phyloP scores from a whole-genome alignment of 2,113 vertebrate species.

The Salvelinus namaycush region DNA sequence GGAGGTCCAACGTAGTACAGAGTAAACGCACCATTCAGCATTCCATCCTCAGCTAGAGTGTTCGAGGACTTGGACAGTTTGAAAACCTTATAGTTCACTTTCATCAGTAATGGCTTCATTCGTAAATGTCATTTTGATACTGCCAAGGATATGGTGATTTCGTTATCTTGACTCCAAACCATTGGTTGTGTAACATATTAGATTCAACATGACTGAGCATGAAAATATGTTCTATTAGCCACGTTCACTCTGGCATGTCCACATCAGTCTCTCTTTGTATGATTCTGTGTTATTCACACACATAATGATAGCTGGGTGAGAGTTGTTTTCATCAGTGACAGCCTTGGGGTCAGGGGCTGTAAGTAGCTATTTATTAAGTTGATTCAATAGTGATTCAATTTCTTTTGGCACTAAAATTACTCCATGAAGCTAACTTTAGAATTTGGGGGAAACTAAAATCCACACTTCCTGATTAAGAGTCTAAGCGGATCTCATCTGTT shows the following conservation, averaged over 20 bases:
- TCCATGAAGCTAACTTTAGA: constrained; percentile 73
- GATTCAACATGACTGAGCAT: constrained; percentile 36
- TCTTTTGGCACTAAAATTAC: too few species aligned
- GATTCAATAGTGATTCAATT: constrained; percentile 72
- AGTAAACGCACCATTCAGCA: too few species aligned
- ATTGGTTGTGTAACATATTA: constrained; percentile 8
- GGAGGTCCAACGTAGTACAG: too few species aligned
- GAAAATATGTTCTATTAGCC: constrained; percentile 48
- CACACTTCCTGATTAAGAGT: constrained; percentile 71
- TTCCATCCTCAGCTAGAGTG: too few species aligned
- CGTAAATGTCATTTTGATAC: background rate
- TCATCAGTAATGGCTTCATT: too few species aligned
- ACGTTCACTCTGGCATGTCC: constrained; percentile 37
- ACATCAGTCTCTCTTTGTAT: constrained; percentile 45
- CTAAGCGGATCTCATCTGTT: constrained; percentile 60
- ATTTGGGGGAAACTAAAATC: constrained; percentile 81
- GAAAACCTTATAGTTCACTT: too few species aligned
- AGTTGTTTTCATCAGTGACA: constrained; percentile 56
- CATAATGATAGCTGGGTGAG: constrained; percentile 51
- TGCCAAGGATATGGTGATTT: constrained; percentile 36
- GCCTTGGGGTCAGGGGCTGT: constrained; percentile 76
- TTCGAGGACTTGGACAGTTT: too few species aligned
- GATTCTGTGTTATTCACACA: constrained; percentile 31
- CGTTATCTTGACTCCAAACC: constrained; percentile 39
- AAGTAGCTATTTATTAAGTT: constrained; percentile 86